Evolutionary conservation across 2,797 vertebrate species (phyloP).

Genomic region (Hoplostethus atlanticus): DNA sequence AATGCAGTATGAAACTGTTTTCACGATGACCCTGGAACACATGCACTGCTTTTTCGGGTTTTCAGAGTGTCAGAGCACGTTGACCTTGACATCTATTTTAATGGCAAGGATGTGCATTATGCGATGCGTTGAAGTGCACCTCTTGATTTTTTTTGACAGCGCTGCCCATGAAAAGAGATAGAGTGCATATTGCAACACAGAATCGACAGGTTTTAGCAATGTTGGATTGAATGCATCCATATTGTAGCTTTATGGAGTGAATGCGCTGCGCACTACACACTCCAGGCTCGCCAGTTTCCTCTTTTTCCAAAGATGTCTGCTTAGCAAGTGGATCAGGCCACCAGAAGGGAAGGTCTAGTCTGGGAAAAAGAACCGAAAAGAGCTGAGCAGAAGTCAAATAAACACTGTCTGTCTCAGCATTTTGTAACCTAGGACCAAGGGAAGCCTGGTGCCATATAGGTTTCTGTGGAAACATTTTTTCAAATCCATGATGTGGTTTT

Average conservation of each 20-base stretch:
- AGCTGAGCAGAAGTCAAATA: constrained; percentile 47
- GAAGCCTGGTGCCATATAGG: constrained; percentile 5
- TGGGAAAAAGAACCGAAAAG: constrained; percentile 22
- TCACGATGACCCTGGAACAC: no score
- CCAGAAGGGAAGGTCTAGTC: constrained; percentile 9
- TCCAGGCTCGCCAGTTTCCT: constrained; percentile 27
- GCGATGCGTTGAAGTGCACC: no score
- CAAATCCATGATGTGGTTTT: neutral
- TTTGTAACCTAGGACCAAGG: constrained; percentile 23
- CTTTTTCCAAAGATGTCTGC: constrained; percentile 22
- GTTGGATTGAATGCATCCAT: constrained; percentile 47
- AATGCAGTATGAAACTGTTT: no score
- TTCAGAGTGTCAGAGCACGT: no score
- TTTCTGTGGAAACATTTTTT: neutral
- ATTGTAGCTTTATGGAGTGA: constrained; percentile 28
- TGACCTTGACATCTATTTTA: no score
- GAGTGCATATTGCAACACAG: constrained; percentile 10
- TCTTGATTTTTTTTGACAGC: no score
- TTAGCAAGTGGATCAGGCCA: constrained; percentile 24
- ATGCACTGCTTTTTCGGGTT: no score
- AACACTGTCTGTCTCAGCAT: constrained; percentile 30
- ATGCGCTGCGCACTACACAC: constrained; percentile 12
- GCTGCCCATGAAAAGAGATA: neutral
- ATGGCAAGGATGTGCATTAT: no score
- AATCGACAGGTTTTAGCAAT: constrained; percentile 8